Conservation (phyloP, 2,797 vertebrate species). For the Anabas testudineus region DNA sequence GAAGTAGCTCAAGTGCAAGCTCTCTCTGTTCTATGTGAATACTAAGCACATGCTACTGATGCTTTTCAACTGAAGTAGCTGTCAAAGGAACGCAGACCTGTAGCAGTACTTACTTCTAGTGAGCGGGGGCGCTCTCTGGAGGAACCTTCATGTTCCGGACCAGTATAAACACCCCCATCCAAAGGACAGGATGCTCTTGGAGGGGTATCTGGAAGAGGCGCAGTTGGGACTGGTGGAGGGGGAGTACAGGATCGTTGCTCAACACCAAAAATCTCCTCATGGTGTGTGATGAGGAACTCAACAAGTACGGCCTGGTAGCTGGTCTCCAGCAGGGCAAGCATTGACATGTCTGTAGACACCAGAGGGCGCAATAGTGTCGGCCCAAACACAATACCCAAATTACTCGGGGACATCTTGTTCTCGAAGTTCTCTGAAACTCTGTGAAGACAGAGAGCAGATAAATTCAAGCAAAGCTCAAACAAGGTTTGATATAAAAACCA, state of each 20-base stretch:
- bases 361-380: constrained; percentile 91
- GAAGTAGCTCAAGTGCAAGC: constrained; percentile 41
- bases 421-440: constrained; percentile 90
- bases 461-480: background rate
- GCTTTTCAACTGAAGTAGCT: constrained; percentile 16
- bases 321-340: constrained; percentile 89
- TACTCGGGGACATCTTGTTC: constrained; percentile 95
- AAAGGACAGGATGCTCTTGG: constrained; percentile 62
- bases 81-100: background rate
- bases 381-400: constrained; percentile 95
- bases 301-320: constrained; percentile 90
- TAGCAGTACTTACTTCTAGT: constrained; percentile 78
- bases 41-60: constrained; percentile 18
- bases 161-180: constrained; percentile 39
- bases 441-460: constrained; percentile 39
- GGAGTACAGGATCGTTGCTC: constrained; percentile 65
- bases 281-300: constrained; percentile 91
- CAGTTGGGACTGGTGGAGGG: constrained; percentile 73
- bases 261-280: constrained; percentile 85
- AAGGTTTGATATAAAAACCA: background rate
- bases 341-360: constrained; percentile 80
- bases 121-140: constrained; percentile 79
- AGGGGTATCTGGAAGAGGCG: constrained; percentile 77
- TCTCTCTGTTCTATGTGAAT: constrained; percentile 3
- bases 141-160: constrained; percentile 48